Evolutionary conservation across 1,140 invertebrate genomes (phyloP).

Genomic region (Polypedilum pembai): DNA sequence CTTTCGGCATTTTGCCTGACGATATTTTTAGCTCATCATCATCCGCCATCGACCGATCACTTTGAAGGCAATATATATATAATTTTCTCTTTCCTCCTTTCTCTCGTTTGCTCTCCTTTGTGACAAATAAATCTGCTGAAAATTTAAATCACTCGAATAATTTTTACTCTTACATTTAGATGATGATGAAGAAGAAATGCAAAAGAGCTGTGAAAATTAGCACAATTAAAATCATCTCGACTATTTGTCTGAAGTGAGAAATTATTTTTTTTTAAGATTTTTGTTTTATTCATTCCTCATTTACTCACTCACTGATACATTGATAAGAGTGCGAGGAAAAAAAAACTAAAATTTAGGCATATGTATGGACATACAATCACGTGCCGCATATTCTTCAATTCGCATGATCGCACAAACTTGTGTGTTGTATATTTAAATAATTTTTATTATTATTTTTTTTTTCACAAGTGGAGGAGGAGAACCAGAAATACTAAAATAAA

Average conservation of each 20-base stretch:
- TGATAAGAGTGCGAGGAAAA: no score
- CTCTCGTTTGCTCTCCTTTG: not conserved
- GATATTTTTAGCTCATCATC: not conserved
- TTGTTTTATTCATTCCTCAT: not conserved
- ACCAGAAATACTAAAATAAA: no score
- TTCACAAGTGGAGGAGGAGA: no score
- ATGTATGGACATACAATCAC: not conserved
- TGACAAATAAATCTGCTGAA: constrained; percentile 18
- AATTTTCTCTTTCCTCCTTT: not conserved
- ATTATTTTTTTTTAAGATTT: not conserved
- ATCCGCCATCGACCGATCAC: not conserved
- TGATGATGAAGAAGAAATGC: not conserved
- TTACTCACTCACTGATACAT: not conserved
- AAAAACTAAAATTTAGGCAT: not conserved
- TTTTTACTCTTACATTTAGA: not conserved
- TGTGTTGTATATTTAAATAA: no score
- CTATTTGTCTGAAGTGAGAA: not conserved
- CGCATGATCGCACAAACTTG: no score
- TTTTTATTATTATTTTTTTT: no score
- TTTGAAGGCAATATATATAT: not conserved
- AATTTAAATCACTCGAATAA: constrained; percentile 16
- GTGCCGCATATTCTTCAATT: not conserved
- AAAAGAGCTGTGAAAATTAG: constrained; percentile 18
- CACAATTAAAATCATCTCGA: not conserved
- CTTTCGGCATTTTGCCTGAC: constrained; percentile 10